phyloP scores from a whole-genome alignment of 2,113 vertebrate genomes.

The Rhinoptilus africanus region DNA sequence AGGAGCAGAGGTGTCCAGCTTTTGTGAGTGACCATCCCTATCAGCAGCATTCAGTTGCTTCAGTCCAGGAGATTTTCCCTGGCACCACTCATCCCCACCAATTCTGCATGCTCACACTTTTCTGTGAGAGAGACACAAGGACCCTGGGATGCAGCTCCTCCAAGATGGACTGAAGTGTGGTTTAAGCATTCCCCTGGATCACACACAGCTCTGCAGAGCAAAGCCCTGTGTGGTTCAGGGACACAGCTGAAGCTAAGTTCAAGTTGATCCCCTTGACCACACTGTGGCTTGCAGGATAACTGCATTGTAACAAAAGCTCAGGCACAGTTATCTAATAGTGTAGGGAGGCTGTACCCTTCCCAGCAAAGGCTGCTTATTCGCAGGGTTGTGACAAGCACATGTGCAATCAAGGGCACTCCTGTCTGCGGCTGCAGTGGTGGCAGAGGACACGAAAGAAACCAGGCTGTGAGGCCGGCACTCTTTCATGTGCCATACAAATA shows the following conservation, averaged over 20 bases:
- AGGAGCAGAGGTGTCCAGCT: background rate
- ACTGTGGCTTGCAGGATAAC: background rate
- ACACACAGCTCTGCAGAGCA: background rate
- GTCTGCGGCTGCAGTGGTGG: background rate
- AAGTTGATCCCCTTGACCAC: background rate
- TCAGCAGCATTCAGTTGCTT: background rate
- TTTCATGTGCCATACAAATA: background rate
- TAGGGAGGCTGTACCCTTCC: background rate
- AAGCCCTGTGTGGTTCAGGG: background rate
- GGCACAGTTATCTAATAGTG: background rate
- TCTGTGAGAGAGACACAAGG: background rate
- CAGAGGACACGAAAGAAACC: background rate
- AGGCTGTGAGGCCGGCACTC: background rate
- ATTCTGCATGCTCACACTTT: background rate
- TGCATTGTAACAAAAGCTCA: fast-evolving
- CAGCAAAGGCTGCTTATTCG: background rate
- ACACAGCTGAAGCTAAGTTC: background rate
- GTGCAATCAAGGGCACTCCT: background rate
- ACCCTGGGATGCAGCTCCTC: background rate
- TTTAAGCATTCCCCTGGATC: background rate
- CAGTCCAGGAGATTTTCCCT: background rate
- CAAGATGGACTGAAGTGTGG: fast-evolving
- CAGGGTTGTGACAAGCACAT: fast-evolving
- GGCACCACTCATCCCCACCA: background rate
- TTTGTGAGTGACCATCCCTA: background rate